Conservation (phyloP, 2,113 vertebrate genomes). For the Camelus bactrianus region DNA sequence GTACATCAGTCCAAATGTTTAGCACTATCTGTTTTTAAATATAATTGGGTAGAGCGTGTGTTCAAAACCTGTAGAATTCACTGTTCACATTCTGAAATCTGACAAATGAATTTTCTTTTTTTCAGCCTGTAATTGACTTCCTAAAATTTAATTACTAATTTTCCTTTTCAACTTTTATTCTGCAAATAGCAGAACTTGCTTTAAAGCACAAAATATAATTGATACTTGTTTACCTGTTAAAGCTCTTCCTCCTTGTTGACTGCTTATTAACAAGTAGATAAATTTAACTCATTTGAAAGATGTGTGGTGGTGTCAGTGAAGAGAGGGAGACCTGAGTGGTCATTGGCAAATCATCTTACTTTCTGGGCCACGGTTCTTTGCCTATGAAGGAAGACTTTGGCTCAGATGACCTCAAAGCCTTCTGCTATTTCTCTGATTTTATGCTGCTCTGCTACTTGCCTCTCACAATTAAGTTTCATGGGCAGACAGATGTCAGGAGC, state of each 20-base stretch:
- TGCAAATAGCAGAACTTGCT: not conserved
- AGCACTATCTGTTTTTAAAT: not conserved
- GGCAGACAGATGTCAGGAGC: not conserved
- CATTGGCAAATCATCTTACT: not conserved
- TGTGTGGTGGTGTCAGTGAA: not conserved
- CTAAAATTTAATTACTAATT: slow-evolving; percentile 28
- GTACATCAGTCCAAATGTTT: not conserved
- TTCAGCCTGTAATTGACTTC: not conserved
- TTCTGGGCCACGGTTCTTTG: not conserved
- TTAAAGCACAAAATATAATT: not conserved
- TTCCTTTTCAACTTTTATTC: slow-evolving; percentile 47
- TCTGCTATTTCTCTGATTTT: not conserved
- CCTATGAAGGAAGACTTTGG: not conserved
- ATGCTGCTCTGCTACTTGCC: not conserved
- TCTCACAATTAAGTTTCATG: not conserved
- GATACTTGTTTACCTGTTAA: not conserved
- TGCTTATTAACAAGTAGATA: not conserved
- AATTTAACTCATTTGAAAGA: not conserved
- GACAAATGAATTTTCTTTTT: not conserved
- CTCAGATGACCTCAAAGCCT: not conserved
- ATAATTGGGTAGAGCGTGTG: not conserved
- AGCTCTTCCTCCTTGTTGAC: not conserved
- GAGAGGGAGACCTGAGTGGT: not conserved
- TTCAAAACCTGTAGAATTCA: slow-evolving; percentile 21
- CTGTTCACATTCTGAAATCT: not conserved